Evolutionary conservation across 53 echinoderm and acorn worm species (phyloP).

Genomic region (Henricia sp.): DNA sequence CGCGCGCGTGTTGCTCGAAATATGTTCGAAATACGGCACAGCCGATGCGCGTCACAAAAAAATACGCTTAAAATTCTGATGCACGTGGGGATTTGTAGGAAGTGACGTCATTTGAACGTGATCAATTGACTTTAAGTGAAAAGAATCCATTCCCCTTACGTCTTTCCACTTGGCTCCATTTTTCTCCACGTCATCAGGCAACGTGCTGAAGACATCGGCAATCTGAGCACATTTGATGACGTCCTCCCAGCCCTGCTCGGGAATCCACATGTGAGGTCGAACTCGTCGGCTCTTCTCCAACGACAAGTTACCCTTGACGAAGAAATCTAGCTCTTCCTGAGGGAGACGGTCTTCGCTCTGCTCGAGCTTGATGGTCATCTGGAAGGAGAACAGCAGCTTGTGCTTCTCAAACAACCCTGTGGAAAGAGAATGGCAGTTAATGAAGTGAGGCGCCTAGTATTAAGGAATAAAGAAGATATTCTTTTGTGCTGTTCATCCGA

Average conservation of each 20-base stretch:
- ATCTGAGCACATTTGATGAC: constrained; percentile 91
- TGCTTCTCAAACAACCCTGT: constrained; percentile 99
- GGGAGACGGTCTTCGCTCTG: constrained; percentile 94
- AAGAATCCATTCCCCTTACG: too few relatives aligned
- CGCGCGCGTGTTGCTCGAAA: too few relatives aligned
- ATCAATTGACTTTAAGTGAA: too few relatives aligned
- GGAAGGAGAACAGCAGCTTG: constrained; percentile 99
- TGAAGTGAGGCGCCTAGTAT: too few relatives aligned
- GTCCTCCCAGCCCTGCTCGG: constrained; percentile 99
- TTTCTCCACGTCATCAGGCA: constrained; percentile 92
- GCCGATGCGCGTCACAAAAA: too few relatives aligned
- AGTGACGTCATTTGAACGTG: too few relatives aligned
- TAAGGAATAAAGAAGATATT: too few relatives aligned
- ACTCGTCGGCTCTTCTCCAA: constrained; percentile 93
- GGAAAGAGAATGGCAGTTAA: not conserved
- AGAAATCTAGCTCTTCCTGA: constrained; percentile 99
- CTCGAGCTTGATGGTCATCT: constrained; percentile 99
- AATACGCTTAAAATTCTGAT: too few relatives aligned
- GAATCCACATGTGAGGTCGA: constrained; percentile 94
- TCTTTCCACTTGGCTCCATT: constrained; percentile 84
- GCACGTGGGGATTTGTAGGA: too few relatives aligned
- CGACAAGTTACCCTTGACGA: constrained; percentile 99
- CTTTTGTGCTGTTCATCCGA: too few relatives aligned
- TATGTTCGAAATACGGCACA: too few relatives aligned
- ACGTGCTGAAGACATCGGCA: constrained; percentile 74